Base-by-base conservation (phyloP, 2,888 invertebrate species). In the Crepidodera aurea region DNA sequence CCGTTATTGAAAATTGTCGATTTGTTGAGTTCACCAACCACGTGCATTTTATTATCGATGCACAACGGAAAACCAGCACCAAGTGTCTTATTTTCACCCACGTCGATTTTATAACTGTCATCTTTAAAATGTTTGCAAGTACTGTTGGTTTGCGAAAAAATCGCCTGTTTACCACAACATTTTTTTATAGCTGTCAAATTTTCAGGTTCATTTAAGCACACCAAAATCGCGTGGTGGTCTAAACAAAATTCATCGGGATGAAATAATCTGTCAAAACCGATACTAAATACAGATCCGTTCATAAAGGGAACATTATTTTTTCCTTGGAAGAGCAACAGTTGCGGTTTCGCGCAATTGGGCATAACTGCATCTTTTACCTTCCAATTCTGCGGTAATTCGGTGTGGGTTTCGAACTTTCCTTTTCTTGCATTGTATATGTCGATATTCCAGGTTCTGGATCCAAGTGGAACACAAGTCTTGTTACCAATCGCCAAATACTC, bases 111-210 rank as follows among this genome's bases (percentile, higher is more conserved):
- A 44, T 77, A 77, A 50, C 69, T 62, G 3, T 73, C 50, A 67
- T 77, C 72, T 76, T 82, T 70, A 69, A 75, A 70, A 63, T 68
- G 74, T 69, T 77, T 79, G 78, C 83, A 87, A 67, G 82, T 84
- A 77, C 75, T 82, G 74, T 79, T 83, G 60, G 73, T 82, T 76
- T 85, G 87, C 77, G 85, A 86, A 72, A 86, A 91, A 51, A 84
- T 85, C 6, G 86, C 87, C 50, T 85, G 83, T 51, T 83, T 82
- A 1, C 88, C 88, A 77, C 93, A 93, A 75, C 93, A 93, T 79
- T 91, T 90, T 74, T 84, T 83, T 73, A 82, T 73, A 75, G 71
- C 73, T 32, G 76, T 67, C 8, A 71, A 60, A 25, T 56, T 40
- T 58, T 69, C 62, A n/a, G 77, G 72, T 25, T 75, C 72, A 57